Base-by-base conservation (phyloP, 2,888 invertebrate genomes). In the Magallana nippona region DNA sequence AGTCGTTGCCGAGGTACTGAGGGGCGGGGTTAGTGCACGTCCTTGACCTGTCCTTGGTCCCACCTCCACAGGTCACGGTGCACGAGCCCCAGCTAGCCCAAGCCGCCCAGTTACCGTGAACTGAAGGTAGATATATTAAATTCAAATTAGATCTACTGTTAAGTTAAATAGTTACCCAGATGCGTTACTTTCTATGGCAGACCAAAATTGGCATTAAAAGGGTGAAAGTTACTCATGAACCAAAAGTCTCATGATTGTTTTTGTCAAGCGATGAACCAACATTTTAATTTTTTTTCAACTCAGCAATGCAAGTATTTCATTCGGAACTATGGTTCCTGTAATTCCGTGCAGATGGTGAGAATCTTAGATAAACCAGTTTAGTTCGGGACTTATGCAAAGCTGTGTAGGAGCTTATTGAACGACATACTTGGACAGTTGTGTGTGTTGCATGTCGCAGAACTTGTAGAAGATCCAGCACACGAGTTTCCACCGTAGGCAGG, bases 21-120 rank as follows among this genome's bases (percentile, higher is more conserved):
- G 79, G 79, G n/a, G 57, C 55, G 11, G 79, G 79, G 57, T 57
- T 79, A 22, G 55, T 79, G 55, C 79, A 79, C 3, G 55, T 55
- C n/a, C 79, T 79, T 11, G 55, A 55, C 22, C 79, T 79, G 55
- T 55, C 57, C 57, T 57, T 79, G 44, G 44, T 79, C 13, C 79
- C 79, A 10, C 79, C 79, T 15, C 79, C 79, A 79, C 79, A 79
- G 3, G 79, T 56, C n/a, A 55, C 55, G 1, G 79, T 79, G 55
- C 79, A 79, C 1, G 79, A 57, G 8, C 55, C 57, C 79, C 79
- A 79, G 11, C 55, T 57, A 22, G 10, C 22, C 79, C 79, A 79
- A n/a, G 19, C 3, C 19, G 19, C 79, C 71, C 71, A 71, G 71
- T 71, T 71, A 15, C 71, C 71, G 22, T 71, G 71, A 71, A 71